Conservation (phyloP, 2,113 vertebrate species). For the Corythornis vintsioides region DNA sequence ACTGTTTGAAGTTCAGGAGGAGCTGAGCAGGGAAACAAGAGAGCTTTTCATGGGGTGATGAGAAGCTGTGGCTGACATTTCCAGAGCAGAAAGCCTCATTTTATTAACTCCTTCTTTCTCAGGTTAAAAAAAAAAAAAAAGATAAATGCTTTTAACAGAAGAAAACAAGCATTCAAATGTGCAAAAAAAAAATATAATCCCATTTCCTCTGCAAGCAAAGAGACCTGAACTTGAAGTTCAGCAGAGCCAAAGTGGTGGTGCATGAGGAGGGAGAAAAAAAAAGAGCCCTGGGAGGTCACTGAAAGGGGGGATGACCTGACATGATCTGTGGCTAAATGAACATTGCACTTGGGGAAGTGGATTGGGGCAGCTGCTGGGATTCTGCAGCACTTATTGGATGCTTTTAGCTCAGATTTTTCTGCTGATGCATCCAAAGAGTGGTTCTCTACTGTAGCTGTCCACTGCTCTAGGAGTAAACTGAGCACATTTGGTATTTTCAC, state of each 20-base stretch:
- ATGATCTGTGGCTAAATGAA: no score
- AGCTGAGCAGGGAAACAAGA: constrained; percentile 67
- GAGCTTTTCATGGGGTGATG: constrained; percentile 69
- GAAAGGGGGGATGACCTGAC: background rate
- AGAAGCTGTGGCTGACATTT: constrained; percentile 66
- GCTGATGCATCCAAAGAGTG: background rate
- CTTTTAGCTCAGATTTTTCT: background rate
- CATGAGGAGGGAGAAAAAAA: background rate
- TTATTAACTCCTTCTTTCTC: constrained; percentile 68
- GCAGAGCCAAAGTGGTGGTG: background rate
- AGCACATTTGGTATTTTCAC: background rate
- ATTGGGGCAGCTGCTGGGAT: background rate
- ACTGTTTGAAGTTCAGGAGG: constrained; percentile 70
- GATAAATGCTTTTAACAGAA: background rate
- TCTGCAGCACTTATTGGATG: background rate
- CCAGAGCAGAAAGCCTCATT: constrained; percentile 55
- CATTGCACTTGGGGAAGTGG: background rate
- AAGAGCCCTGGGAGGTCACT: background rate
- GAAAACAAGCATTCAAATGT: background rate
- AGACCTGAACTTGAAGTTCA: background rate
- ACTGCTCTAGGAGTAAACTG: background rate
- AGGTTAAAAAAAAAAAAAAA: constrained; percentile 22
- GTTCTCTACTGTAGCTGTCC: background rate
- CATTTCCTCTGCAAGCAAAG: background rate
- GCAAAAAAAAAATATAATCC: background rate